Conservation (phyloP, 2,888 invertebrate genomes). For the Lasioglossum malachurum region DNA sequence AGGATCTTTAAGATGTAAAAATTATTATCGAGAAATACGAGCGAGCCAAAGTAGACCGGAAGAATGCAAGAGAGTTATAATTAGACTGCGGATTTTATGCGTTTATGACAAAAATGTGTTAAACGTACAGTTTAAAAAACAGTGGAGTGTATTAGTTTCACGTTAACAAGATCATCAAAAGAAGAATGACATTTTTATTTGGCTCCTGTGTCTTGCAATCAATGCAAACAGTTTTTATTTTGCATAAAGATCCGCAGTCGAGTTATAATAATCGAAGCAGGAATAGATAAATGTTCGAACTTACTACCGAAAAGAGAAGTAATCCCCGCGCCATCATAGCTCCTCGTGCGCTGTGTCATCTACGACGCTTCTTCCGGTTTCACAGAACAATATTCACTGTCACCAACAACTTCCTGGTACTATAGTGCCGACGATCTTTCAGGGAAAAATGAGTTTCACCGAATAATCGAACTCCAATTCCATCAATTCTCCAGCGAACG, state of each 20-base stretch:
- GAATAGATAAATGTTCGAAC: neutral
- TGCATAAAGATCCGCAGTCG: too few species aligned
- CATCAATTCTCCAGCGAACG: neutral
- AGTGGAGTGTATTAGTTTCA: too few species aligned
- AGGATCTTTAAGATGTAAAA: neutral
- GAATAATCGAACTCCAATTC: neutral
- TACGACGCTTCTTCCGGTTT: slow-evolving; percentile 27
- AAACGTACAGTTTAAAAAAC: too few species aligned
- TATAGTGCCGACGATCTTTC: neutral
- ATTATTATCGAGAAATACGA: too few species aligned
- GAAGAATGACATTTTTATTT: too few species aligned
- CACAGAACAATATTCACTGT: slow-evolving; percentile 45
- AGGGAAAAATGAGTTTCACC: neutral
- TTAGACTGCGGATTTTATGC: neutral
- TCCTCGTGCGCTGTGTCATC: slow-evolving; percentile 41
- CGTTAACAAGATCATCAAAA: too few species aligned
- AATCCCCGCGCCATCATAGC: slow-evolving; percentile 54
- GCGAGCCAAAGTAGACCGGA: neutral
- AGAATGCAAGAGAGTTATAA: neutral
- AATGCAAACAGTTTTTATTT: too few species aligned
- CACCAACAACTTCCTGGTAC: slow-evolving; percentile 23
- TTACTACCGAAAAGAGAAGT: slow-evolving; percentile 60
- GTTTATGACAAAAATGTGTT: too few species aligned
- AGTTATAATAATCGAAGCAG: neutral
- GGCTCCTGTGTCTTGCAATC: too few species aligned